Evolutionary conservation across 2,888 invertebrate species (phyloP), one percentile per base, ranked within the genome.

Genomic region (Suillia variegata): DNA sequence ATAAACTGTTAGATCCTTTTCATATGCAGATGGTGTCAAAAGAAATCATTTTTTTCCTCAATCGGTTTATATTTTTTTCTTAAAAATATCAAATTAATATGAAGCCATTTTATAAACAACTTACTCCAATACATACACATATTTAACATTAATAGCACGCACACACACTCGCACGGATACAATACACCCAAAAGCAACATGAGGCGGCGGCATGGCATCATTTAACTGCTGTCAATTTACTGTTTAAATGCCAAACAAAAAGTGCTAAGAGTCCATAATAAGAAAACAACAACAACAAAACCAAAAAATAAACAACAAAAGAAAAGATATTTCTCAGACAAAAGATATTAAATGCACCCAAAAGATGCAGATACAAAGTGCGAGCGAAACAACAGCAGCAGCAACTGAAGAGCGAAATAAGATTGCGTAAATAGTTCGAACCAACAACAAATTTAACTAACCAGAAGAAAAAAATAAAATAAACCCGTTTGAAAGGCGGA

Each of bases 181-280:
- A 31, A n/a, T 45, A 48, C 47, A 47, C 20, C 5, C 17, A 42
- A 6, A n/a, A 5, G 20, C n/a, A 33, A 18, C n/a, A 20, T 45
- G 52, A 24, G 31, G 65, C 62, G 64, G 66, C 74, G 68, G 69
- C 76, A 75, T 72, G 64, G 66, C 74, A 68, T 70, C 76, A 75
- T 72, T 76, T 78, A 79, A 75, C 76, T 76, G 78, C 71, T 77
- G 79, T 72, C 77, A 78, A 79, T 78, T 79, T 78, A 78, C 78
- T 78, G 79, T 76, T 78, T 78, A 78, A 78, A 78, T 75, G 74
- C 72, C 77, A 76, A 76, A 79, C 79, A 78, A 70, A 68, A 69
- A 66, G 64, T 65, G 66, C 62, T 68, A 68, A 67, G 58, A 69
- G 65, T 66, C 66, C 62, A 59, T 76, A 75, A 74, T 70, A 63